A percentile compares a stretch with the other conserved stretches of the same genome.
Evolutionary conservation across 1,140 invertebrate genomes (phyloP).

Genomic region (Formica selysi): DNA sequence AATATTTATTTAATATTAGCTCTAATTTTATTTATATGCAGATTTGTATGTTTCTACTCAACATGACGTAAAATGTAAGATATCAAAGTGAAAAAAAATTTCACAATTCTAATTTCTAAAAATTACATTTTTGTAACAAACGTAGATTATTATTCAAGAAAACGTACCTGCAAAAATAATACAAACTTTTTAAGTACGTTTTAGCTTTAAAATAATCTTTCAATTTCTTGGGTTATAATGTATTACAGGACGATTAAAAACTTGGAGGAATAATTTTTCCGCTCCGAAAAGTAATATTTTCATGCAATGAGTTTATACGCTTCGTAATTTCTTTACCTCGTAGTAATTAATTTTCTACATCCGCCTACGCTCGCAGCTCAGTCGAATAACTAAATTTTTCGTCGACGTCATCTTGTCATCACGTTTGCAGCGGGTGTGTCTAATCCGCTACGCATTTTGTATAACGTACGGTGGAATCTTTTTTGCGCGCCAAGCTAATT

Average conservation of each 20-base stretch:
- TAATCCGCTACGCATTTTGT: constrained; percentile 26
- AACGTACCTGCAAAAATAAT: neutral
- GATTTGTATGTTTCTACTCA: neutral
- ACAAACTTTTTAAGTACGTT: neutral
- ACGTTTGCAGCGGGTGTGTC: neutral
- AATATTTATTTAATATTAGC: neutral
- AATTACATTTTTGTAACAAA: neutral
- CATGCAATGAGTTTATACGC: constrained; percentile 1
- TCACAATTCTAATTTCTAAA: neutral
- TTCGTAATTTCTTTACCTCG: neutral
- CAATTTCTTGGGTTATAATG: neutral
- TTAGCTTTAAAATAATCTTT: neutral
- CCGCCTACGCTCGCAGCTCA: neutral
- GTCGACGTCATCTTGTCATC: constrained; percentile 4
- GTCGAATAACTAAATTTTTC: constrained; percentile 12
- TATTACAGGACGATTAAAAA: neutral
- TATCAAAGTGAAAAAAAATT: neutral
- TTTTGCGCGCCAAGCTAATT: constrained; percentile 25
- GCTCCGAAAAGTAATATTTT: neutral
- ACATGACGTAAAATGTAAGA: neutral
- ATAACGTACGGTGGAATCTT: neutral
- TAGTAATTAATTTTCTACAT: neutral
- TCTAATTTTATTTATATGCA: neutral
- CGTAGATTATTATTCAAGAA: neutral
- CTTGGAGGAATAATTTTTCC: neutral